Percentiles rank a stretch among this genome's conserved stretches.
Conservation (phyloP, 2,888 invertebrate genomes). For the Eilema depressum region DNA sequence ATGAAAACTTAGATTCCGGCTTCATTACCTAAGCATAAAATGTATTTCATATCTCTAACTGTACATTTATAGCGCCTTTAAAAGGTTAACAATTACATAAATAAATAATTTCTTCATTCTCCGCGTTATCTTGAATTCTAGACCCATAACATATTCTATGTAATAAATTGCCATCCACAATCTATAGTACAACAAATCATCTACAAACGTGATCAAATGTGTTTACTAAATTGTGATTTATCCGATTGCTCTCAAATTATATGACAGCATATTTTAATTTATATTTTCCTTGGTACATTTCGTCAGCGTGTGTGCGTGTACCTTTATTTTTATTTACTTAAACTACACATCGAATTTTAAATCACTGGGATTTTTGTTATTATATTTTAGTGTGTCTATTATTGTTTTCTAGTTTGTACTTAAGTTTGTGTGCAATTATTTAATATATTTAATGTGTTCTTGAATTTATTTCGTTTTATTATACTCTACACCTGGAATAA, state of each 20-base stretch:
- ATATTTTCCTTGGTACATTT: slow-evolving; percentile 7
- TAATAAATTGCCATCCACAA: too few species aligned
- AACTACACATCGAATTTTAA: slow-evolving; percentile 57
- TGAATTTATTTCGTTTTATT: not conserved
- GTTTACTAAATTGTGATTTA: not conserved
- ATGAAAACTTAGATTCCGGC: too few species aligned
- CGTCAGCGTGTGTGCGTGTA: not conserved
- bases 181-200: not conserved
- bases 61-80: not conserved
- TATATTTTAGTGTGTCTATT: slow-evolving; percentile 44
- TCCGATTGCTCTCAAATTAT: not conserved
- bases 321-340: slow-evolving; percentile 11
- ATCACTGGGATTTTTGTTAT: slow-evolving; percentile 46
- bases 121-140: too few species aligned
- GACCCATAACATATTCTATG: too few species aligned
- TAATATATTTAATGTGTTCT: slow-evolving; percentile 45
- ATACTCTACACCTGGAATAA: not conserved
- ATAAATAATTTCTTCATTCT: too few species aligned
- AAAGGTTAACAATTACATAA: too few species aligned
- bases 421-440: slow-evolving; percentile 61
- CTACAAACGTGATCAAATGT: not conserved
- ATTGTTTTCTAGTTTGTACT: slow-evolving; percentile 56
- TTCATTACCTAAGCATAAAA: too few species aligned
- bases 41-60: not conserved
- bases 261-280: slow-evolving; percentile 29